A percentile compares a stretch with the other conserved stretches of the same genome.
Evolutionary conservation across 2,888 invertebrate genomes (phyloP).

Genomic region (Limnephilus lunatus): DNA sequence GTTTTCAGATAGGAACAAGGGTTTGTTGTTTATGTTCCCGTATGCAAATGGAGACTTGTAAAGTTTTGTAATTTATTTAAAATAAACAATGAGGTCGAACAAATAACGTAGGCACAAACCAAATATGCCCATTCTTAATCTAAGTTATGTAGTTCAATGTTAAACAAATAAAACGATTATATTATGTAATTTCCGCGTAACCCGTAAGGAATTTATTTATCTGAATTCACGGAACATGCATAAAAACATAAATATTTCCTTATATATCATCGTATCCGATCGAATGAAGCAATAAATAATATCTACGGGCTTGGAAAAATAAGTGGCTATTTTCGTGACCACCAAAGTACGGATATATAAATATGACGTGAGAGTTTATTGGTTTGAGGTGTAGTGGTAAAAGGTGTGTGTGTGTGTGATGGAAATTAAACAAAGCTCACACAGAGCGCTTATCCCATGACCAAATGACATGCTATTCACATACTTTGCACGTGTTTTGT

Average conservation of each 20-base stretch:
- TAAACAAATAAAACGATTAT: slow-evolving; percentile 1
- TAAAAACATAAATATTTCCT: slow-evolving; percentile 23
- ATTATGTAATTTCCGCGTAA: not conserved
- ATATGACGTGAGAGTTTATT: not conserved
- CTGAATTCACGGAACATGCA: not conserved
- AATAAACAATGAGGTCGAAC: not conserved
- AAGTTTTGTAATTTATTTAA: not conserved
- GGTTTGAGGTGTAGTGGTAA: not conserved
- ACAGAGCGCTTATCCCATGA: slow-evolving; percentile 16
- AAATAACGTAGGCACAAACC: not conserved
- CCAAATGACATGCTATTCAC: slow-evolving; percentile 34
- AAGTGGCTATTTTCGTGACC: not conserved
- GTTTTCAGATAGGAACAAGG: not conserved
- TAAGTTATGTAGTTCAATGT: slow-evolving; percentile 5
- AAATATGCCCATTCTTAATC: not conserved
- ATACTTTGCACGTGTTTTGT: slow-evolving; percentile 24
- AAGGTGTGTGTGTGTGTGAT: not conserved
- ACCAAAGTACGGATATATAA: not conserved
- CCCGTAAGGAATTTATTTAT: not conserved
- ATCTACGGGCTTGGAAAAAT: not conserved
- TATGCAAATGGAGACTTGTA: not conserved
- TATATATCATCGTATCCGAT: slow-evolving; percentile 26
- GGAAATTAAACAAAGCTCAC: slow-evolving; percentile 36
- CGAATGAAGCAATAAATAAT: slow-evolving; percentile 4
- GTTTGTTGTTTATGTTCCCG: not conserved